Evolutionary conservation across 2,113 vertebrate species (phyloP), one percentile per base, ranked within the genome.

Genomic region (Muscicapa adusta): DNA sequence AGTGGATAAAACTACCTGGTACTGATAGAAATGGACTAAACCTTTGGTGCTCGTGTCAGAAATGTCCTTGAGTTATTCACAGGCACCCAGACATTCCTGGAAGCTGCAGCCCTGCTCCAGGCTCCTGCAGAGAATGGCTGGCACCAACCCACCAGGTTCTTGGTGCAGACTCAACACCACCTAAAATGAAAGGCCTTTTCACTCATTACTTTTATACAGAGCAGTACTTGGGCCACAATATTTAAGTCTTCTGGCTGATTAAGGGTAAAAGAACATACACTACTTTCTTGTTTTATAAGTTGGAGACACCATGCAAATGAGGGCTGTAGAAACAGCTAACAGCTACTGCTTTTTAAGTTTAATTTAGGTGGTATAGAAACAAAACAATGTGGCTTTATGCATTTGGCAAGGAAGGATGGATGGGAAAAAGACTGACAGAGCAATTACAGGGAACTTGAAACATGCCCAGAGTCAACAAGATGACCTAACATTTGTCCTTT

Each of bases 391-490:
- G 1, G 85, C 66, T 82, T 79, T 48, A 72, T 62, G 47, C 54
- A 51, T 80, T 85, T 83, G 78, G 88, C 66, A 93, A 40, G 36
- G 42, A 85, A 88, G 28, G 60, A 84, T 85, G 66, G 71, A 92
- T 77, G 75, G 91, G 67, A 77, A 95, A 91, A 88, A 48, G 67
- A 95, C 62, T 87, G 80, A 92, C 68, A 91, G 67, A 75, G 72
- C 88, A 93, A 88, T 93, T 90, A 89, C 51, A 91, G 51, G n/a
- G 78, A 96, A 95, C 51, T 76, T 94, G 91, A 96, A 94, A 95
- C 56, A 88, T 26, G 60, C 78, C 88, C 88, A 90, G 74, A 92
- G 82, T 94, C 92, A 96, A 92, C 88, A 95, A 73, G 72, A 93
- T 67, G 75, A 92, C 94, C 86, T 80, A 86, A 92, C 79, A 70